A percentile compares a stretch with the other conserved stretches of the same genome.
These are phyloP conservation scores for Dysmachus trigonus DNA, from an alignment of 2,888 invertebrate species.

Conservation along the genomic window DNA sequence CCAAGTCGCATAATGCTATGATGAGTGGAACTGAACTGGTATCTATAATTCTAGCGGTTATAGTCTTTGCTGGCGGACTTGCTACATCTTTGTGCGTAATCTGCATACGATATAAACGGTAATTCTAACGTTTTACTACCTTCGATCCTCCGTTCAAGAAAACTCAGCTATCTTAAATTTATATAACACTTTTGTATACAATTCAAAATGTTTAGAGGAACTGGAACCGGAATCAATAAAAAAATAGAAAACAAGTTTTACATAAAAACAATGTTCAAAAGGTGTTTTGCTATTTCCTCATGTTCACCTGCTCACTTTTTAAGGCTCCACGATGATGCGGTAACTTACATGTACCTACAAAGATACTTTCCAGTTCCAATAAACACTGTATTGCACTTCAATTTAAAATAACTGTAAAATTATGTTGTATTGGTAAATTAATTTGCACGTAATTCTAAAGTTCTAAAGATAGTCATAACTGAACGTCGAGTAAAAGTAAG, in stretches of 20 bases:
- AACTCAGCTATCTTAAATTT: neutral
- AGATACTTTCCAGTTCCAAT: constrained; percentile 30
- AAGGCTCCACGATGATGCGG: neutral
- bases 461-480: neutral
- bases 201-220: constrained; percentile 33
- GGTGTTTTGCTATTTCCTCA: constrained; percentile 20
- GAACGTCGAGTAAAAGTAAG: neutral
- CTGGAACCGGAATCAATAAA: constrained; percentile 36
- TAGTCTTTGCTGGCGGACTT: constrained; percentile 83
- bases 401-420: constrained; percentile 51
- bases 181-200: neutral
- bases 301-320: neutral
- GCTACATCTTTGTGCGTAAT: constrained; percentile 81
- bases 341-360: neutral
- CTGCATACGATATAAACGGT: constrained; percentile 70
- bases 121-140: constrained; percentile 48
- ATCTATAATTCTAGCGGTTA: constrained; percentile 80
- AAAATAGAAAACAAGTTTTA: constrained; percentile 17
- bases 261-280: neutral
- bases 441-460: neutral
- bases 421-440: neutral
- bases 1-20: constrained; percentile 59
- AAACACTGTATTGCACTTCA: constrained; percentile 44
- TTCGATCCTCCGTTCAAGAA: neutral
- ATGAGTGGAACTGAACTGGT: constrained; percentile 81